Percentiles rank a stretch among this genome's conserved stretches.
Conservation (phyloP, 2,888 invertebrate species). For the Luperina testacea region DNA sequence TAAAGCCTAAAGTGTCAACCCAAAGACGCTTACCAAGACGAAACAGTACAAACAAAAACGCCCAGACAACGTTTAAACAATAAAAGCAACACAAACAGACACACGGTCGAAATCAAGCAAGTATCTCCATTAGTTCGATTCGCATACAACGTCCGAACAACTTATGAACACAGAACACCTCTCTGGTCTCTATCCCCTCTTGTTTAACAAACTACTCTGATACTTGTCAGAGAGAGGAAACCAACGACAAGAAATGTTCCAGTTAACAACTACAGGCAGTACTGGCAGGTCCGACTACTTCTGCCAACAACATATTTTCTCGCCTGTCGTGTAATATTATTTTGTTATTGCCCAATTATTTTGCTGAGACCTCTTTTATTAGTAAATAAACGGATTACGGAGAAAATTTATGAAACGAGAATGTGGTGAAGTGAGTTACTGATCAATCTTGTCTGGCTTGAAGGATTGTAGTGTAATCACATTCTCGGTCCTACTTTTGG, state of each 20-base stretch:
- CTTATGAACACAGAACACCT: constrained; percentile 72
- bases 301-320: constrained; percentile 67
- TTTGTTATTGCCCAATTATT: constrained; percentile 70
- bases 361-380: constrained; percentile 55
- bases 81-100: constrained; percentile 42
- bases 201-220: constrained; percentile 75
- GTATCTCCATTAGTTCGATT: constrained; percentile 65
- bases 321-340: constrained; percentile 69
- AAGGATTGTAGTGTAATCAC: constrained; percentile 32
- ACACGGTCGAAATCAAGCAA: constrained; percentile 47
- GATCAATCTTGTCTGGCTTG: constrained; percentile 42
- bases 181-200: constrained; percentile 68
- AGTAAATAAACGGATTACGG: constrained; percentile 55
- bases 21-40: constrained; percentile 20
- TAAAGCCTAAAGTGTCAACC: constrained; percentile 28
- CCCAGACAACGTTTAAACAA: constrained; percentile 21
- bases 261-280: constrained; percentile 75
- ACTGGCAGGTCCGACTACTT: constrained; percentile 67
- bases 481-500: constrained; percentile 15
- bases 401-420: constrained; percentile 47
- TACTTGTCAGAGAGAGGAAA: constrained; percentile 77
- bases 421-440: constrained; percentile 37
- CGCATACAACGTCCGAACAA: constrained; percentile 68
- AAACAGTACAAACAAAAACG: constrained; percentile 31
- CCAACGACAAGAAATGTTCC: constrained; percentile 76